Evolutionary conservation across 2,888 invertebrate genomes (phyloP).

Genomic region (Papilio demoleus): DNA sequence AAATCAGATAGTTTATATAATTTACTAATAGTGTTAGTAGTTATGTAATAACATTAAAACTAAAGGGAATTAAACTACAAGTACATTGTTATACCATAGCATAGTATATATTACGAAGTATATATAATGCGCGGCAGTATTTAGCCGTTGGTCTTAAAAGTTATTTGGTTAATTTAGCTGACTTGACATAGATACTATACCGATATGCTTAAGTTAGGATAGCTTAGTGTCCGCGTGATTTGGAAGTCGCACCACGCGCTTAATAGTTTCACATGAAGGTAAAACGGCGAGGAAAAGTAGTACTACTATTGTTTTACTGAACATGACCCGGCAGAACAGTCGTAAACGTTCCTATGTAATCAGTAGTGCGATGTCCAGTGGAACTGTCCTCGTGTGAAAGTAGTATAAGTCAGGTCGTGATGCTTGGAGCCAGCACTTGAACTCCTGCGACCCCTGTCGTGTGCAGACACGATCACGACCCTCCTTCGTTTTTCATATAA

Average conservation of each 20-base stretch:
- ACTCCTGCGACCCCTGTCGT: conserved; percentile 53
- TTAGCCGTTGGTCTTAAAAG: no score
- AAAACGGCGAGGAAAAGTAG: background rate
- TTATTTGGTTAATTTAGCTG: background rate
- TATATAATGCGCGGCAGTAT: no score
- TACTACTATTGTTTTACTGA: background rate
- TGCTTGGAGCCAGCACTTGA: conserved; percentile 54
- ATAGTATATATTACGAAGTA: background rate
- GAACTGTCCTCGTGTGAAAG: background rate
- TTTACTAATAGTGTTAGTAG: background rate
- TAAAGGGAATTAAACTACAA: background rate
- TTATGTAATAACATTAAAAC: background rate
- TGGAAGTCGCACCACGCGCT: conserved; percentile 48
- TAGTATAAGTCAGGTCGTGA: conserved; percentile 53
- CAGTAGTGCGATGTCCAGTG: no score
- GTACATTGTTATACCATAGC: background rate
- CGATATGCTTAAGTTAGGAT: conserved; percentile 42
- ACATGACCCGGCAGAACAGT: no score
- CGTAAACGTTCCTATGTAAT: no score
- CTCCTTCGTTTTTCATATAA: conserved; percentile 42
- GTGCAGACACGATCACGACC: conserved; percentile 50
- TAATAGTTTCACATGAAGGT: conserved; percentile 12
- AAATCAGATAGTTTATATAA: conserved; percentile 4
- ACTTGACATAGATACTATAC: background rate
- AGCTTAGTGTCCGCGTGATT: conserved; percentile 20